phyloP scores from a whole-genome alignment of 2,888 invertebrate genomes.

The Acleris sparsana region DNA sequence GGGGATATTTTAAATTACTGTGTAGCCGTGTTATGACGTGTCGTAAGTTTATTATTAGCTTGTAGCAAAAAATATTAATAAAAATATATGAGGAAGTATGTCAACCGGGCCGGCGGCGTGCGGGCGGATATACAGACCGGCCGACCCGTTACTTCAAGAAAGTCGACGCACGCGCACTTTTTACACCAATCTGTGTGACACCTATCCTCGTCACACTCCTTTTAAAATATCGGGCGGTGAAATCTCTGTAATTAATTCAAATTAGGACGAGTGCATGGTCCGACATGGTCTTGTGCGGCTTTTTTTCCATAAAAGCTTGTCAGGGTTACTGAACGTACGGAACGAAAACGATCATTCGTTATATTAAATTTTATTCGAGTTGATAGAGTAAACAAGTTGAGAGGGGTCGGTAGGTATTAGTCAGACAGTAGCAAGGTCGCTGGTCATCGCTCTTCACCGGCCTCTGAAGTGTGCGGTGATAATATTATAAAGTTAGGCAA shows the following conservation, averaged over 20 bases:
- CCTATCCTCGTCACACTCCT: conserved; percentile 9
- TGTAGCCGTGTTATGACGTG: too few relatives aligned
- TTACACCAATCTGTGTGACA: conserved; percentile 24
- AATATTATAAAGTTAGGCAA: too few relatives aligned
- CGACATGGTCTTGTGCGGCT: too few relatives aligned
- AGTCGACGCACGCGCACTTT: conserved; percentile 46
- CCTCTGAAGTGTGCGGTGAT: too few relatives aligned
- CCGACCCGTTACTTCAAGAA: conserved; percentile 58
- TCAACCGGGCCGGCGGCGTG: conserved; percentile 36
- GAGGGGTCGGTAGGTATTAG: background rate
- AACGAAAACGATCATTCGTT: conserved; percentile 9
- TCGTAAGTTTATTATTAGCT: background rate
- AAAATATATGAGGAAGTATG: conserved; percentile 46
- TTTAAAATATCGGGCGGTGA: background rate
- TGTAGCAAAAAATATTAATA: conserved; percentile 1
- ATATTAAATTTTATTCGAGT: conserved; percentile 9
- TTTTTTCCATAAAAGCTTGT: too few relatives aligned
- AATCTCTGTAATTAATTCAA: too few relatives aligned
- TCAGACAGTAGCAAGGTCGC: conserved; percentile 8
- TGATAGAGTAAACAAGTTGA: conserved; percentile 23
- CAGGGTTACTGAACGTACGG: background rate
- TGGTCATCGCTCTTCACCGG: conserved; percentile 15
- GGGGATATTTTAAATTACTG: too few relatives aligned
- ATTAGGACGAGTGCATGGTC: too few relatives aligned
- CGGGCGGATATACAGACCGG: conserved; percentile 42